A percentile compares a stretch with the other conserved stretches of the same genome.
These are phyloP conservation scores for Molorchus minor DNA, from an alignment of 2,888 invertebrate genomes.

Conservation along the genomic window DNA sequence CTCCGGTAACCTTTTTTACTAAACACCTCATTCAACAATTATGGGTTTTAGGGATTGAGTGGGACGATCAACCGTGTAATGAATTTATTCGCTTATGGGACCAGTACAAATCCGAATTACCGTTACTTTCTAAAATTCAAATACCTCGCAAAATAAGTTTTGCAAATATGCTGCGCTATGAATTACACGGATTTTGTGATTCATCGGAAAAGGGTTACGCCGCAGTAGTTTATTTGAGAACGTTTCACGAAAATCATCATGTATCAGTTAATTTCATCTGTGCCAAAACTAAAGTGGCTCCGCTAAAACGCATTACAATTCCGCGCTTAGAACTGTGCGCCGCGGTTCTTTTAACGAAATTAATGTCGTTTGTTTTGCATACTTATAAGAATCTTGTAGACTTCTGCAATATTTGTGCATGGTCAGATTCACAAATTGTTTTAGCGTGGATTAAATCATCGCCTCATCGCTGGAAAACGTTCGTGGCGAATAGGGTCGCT, in stretches of 20 bases:
- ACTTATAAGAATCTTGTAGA: background rate
- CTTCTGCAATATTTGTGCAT: background rate
- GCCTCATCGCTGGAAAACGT: background rate
- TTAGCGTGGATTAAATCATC: background rate
- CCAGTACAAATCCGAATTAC: background rate
- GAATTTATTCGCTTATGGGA: too few species aligned
- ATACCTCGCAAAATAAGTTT: background rate
- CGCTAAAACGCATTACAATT: background rate
- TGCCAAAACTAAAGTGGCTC: background rate
- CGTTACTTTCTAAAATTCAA: background rate
- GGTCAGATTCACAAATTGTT: background rate
- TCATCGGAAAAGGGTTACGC: background rate
- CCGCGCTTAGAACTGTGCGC: too few species aligned
- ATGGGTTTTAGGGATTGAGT: background rate
- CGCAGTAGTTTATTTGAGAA: background rate
- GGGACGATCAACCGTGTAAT: too few species aligned
- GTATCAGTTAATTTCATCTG: background rate
- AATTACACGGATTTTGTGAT: background rate
- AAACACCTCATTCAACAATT: slow-evolving; percentile 7
- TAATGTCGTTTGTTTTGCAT: background rate
- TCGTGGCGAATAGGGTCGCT: background rate
- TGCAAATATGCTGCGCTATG: background rate
- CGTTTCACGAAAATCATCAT: background rate
- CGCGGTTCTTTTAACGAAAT: background rate
- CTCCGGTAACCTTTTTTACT: background rate